These are phyloP conservation scores for Stenichneumon culpator DNA, from an alignment of 2,888 invertebrate genomes.

Conservation along the genomic window DNA sequence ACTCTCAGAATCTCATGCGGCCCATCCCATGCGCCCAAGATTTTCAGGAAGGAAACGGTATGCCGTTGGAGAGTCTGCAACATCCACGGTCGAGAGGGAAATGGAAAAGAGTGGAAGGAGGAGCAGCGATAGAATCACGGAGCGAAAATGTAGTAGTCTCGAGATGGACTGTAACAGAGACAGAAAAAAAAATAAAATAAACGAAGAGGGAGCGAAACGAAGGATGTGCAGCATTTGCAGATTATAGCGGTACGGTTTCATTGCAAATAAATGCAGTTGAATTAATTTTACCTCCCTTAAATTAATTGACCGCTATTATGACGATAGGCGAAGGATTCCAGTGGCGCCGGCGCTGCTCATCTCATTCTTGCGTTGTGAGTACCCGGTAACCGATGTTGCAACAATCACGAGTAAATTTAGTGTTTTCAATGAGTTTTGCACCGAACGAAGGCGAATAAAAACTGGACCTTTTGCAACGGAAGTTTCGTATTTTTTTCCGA, in stretches of 20 bases:
- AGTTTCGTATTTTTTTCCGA: slow-evolving; percentile 26
- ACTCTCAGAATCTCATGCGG: slow-evolving; percentile 58
- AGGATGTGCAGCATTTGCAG: slow-evolving; percentile 6
- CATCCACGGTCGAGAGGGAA: slow-evolving; percentile 8
- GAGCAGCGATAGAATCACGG: slow-evolving; percentile 31
- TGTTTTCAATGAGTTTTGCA: slow-evolving; percentile 27
- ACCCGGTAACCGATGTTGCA: slow-evolving; percentile 50
- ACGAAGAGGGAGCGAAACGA: slow-evolving; percentile 1
- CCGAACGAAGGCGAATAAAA: neutral
- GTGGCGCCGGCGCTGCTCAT: slow-evolving; percentile 13
- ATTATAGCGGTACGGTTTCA: slow-evolving; percentile 32
- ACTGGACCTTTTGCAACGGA: neutral
- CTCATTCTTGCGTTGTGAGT: slow-evolving; percentile 49
- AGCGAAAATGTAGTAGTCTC: slow-evolving; percentile 25
- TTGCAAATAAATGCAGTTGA: slow-evolving; percentile 55
- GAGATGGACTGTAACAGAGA: slow-evolving; percentile 17
- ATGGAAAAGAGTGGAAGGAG: slow-evolving; percentile 31
- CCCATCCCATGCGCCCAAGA: slow-evolving; percentile 33
- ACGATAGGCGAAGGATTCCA: slow-evolving; percentile 58
- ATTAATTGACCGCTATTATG: slow-evolving; percentile 71
- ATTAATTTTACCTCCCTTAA: slow-evolving; percentile 53
- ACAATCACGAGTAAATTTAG: slow-evolving; percentile 51
- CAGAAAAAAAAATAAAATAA: neutral
- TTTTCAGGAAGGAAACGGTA: slow-evolving; percentile 30
- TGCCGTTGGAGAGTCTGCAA: slow-evolving; percentile 14